Evolutionary conservation across 2,888 invertebrate species (phyloP).

Genomic region (Tenodera sinensis): DNA sequence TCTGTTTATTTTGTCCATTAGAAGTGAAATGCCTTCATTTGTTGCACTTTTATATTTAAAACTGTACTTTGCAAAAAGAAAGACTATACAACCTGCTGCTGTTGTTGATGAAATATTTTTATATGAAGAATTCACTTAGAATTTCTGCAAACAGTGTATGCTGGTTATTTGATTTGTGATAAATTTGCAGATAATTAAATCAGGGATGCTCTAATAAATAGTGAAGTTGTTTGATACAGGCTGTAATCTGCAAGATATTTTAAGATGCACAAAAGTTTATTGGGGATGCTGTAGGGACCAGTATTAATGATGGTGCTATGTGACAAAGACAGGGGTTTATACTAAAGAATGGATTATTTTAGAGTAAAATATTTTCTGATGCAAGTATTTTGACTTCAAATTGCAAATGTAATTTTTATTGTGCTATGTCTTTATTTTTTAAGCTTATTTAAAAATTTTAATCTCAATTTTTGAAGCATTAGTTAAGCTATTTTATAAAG

Average conservation of each 20-base stretch:
- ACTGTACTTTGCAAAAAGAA: neutral
- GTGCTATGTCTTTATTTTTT: neutral
- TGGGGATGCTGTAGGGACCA: neutral
- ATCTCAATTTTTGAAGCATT: neutral
- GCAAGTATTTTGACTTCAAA: neutral
- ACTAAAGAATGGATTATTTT: neutral
- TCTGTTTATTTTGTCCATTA: neutral
- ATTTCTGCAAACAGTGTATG: neutral
- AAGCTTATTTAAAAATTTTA: neutral
- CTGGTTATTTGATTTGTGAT: neutral
- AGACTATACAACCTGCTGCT: neutral
- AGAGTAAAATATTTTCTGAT: neutral
- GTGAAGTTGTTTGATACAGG: neutral
- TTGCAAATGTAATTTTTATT: neutral
- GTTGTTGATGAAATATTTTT: neutral
- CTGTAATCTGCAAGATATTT: neutral
- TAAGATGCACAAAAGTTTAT: neutral
- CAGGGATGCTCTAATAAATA: neutral
- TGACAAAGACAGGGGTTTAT: neutral
- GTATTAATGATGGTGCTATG: neutral
- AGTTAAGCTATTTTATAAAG: too few species aligned
- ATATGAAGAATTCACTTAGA: neutral
- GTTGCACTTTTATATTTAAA: neutral
- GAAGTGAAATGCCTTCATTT: neutral
- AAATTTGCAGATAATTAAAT: neutral